Percentiles rank a stretch among this genome's conserved stretches.
phyloP scores from a whole-genome alignment of 2,888 invertebrate species.

The Carabus problematicus region DNA sequence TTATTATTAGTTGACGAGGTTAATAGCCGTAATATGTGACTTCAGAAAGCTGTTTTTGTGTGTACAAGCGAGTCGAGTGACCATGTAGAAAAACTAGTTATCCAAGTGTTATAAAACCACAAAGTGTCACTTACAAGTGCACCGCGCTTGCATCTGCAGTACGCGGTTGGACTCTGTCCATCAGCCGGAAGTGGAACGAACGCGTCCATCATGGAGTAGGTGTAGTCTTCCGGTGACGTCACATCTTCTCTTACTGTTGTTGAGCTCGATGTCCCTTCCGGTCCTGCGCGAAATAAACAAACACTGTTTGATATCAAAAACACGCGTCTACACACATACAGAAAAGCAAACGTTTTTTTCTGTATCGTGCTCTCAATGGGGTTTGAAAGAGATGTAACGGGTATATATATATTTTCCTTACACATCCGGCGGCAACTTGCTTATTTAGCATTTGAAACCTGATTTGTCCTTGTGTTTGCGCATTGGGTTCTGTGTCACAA shows the following conservation, averaged over 20 bases:
- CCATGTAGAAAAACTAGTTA: neutral
- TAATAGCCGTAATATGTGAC: no score
- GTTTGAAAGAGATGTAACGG: no score
- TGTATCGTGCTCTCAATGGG: no score
- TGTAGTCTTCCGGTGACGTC: slow-evolving; percentile 59
- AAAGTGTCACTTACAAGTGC: slow-evolving; percentile 63
- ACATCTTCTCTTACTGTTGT: slow-evolving; percentile 43
- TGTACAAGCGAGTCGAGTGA: no score
- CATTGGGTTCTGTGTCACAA: no score
- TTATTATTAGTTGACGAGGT: no score
- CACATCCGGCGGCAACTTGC: neutral
- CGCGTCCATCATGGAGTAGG: slow-evolving; percentile 66
- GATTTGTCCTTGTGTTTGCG: no score
- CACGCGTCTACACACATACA: neutral
- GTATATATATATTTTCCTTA: neutral
- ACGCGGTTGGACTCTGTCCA: slow-evolving; percentile 50
- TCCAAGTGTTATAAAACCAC: slow-evolving; percentile 23
- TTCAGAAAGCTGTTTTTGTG: no score
- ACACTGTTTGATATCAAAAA: slow-evolving; percentile 18
- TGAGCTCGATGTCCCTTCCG: neutral
- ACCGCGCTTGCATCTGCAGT: slow-evolving; percentile 71
- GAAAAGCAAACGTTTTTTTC: neutral
- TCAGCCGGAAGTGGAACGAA: slow-evolving; percentile 66
- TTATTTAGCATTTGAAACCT: no score
- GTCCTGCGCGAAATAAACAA: neutral